Percentiles rank a stretch among this genome's conserved stretches.
Conservation (phyloP, 2,113 vertebrate genomes). For the Dendropsophus ebraccatus region DNA sequence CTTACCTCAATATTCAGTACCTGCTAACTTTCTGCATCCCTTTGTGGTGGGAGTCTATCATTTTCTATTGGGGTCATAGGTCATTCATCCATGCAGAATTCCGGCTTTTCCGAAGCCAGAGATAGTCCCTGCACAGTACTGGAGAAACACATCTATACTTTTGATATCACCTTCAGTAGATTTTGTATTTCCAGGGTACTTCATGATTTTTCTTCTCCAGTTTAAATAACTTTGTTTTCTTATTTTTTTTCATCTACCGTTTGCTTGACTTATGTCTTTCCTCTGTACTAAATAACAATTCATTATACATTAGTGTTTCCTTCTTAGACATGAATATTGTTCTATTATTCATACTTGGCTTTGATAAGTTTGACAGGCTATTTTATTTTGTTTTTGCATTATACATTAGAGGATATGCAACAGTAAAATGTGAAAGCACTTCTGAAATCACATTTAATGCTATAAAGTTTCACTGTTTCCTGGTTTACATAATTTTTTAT, state of each 20-base stretch:
- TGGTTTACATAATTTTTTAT: neutral
- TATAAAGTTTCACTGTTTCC: neutral
- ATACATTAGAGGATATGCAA: slow-evolving; percentile 9
- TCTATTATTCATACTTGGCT: slow-evolving; percentile 35
- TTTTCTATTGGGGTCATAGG: too few relatives aligned
- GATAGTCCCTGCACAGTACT: too few relatives aligned
- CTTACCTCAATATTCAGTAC: too few relatives aligned
- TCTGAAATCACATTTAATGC: neutral
- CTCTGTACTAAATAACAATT: slow-evolving; percentile 3
- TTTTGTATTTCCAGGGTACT: neutral
- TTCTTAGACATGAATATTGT: slow-evolving; percentile 10
- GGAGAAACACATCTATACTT: neutral
- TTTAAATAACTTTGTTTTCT: neutral
- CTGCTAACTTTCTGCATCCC: too few relatives aligned
- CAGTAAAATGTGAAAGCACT: neutral
- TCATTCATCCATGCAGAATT: too few relatives aligned
- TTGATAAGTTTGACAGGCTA: slow-evolving; percentile 22
- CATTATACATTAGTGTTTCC: slow-evolving; percentile 31
- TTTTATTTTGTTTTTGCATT: slow-evolving; percentile 23
- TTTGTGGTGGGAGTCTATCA: too few relatives aligned
- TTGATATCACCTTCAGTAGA: neutral
- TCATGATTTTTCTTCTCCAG: neutral
- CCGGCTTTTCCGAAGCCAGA: neutral
- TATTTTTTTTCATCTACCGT: neutral
- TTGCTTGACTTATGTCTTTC: slow-evolving; percentile 2